Evolutionary conservation across 2,113 vertebrate genomes (phyloP), one percentile per base, ranked within the genome.

Genomic region (Rafetus swinhoei): DNA sequence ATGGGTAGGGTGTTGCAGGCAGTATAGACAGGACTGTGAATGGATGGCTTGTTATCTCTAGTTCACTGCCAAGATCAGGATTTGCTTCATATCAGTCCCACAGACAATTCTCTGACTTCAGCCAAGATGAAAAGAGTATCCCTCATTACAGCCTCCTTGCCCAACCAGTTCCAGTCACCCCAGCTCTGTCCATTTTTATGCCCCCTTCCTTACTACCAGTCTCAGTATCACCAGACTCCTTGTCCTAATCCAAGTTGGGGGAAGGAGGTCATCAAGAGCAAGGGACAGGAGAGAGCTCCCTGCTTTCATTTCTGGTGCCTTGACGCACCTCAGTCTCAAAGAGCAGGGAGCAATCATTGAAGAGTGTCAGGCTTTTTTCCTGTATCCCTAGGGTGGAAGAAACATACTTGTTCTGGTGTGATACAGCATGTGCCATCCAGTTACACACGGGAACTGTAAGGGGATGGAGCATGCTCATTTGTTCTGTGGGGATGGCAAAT

Each of bases 1-100:
- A 98, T 96, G 97, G 97, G 94, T 87, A 97, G 95, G 97, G 96
- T 90, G 96, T 95, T 97, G 92, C 97, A 95, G 97, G 88, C 60
- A 5, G 0, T 86, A 91, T 45, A 86, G 97, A 97, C 79, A 82
- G 94, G 96, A 95, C 96, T 95, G 86, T 95, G 85, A 91, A 95
- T 72, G 88, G 88, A 94, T 97, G 90, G 93, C 92, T 93, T 96
- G 82, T 74, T 95, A 94, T 96, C 95, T 97, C 82, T 90, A 86
- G 96, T 88, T 94, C 81, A 84, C 95, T 97, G 97, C 97, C 97
- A 98, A 97, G 88, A 94, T 79, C 94, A 93, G 84, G 90, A 92
- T 84, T 88, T 89, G 72, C 89, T 91, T 94, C 94, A 57, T 21
- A 96, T 95, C 95, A 97, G 86, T 97, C 93, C 93, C 95, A 79